Percentiles rank a stretch among this genome's conserved stretches.
Conservation (phyloP, 2,888 invertebrate species). For the Embidobia sp. region DNA sequence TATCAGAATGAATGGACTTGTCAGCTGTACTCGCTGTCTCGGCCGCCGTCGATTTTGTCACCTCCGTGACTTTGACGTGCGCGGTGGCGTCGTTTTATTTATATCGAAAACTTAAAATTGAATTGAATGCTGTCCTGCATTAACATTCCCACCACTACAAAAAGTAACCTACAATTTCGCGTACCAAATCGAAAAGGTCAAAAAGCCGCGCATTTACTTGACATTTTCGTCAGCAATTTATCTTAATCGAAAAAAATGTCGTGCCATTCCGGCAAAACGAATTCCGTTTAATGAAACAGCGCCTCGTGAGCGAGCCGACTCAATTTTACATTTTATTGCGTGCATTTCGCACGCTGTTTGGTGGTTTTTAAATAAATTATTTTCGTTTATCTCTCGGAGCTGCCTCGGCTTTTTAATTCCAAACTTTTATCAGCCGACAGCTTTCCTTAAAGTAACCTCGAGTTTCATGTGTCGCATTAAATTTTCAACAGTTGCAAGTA, state of each 20-base stretch:
- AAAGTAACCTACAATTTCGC: too few relatives aligned
- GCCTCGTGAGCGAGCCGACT: too few relatives aligned
- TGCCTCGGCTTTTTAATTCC: background rate
- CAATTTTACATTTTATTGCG: background rate
- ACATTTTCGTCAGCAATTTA: slow-evolving; percentile 13
- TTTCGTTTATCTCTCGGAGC: too few relatives aligned
- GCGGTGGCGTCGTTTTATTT: slow-evolving; percentile 24
- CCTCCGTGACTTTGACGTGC: slow-evolving; percentile 22
- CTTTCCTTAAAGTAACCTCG: too few relatives aligned
- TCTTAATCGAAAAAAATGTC: slow-evolving; percentile 19
- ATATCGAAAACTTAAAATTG: too few relatives aligned
- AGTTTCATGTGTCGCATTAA: too few relatives aligned
- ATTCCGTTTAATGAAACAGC: slow-evolving; percentile 4
- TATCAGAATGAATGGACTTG: slow-evolving; percentile 19
- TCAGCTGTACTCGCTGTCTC: slow-evolving; percentile 20
- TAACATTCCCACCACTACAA: too few relatives aligned
- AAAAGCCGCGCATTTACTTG: slow-evolving; percentile 8
- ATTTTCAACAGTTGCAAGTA: too few relatives aligned
- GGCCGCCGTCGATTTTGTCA: slow-evolving; percentile 29
- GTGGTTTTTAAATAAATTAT: too few relatives aligned
- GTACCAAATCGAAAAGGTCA: slow-evolving; percentile 7
- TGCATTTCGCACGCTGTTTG: background rate
- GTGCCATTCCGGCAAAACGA: background rate
- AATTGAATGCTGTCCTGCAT: too few relatives aligned
- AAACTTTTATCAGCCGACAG: background rate